Conservation (phyloP, 1,140 invertebrate genomes). For the Neelides sp. region DNA sequence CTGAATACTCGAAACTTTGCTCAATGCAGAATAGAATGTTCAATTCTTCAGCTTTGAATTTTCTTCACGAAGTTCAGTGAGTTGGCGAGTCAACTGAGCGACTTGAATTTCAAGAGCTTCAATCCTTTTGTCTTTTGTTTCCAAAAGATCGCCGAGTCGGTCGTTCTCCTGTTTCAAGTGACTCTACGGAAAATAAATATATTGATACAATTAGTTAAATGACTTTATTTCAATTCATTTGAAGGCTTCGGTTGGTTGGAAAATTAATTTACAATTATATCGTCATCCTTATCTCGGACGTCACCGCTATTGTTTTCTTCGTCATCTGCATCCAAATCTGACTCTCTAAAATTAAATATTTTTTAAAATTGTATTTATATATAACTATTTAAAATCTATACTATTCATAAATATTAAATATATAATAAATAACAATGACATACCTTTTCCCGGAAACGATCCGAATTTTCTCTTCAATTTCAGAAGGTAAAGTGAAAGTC, state of each 20-base stretch:
- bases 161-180: conserved; percentile 45
- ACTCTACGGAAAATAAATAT: conserved; percentile 37
- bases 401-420: neutral
- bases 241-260: neutral
- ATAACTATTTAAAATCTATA: neutral
- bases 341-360: conserved; percentile 38
- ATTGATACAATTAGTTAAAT: neutral
- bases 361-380: no score
- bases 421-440: neutral
- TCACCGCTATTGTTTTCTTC: conserved; percentile 42
- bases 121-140: conserved; percentile 45
- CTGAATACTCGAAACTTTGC: no score
- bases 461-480: conserved; percentile 19
- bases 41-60: conserved; percentile 30
- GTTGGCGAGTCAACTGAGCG: conserved; percentile 23
- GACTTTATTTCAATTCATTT: neutral
- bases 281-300: conserved; percentile 24
- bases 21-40: no score
- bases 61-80: conserved; percentile 29
- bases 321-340: conserved; percentile 50
- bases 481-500: conserved; percentile 11
- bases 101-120: conserved; percentile 38
- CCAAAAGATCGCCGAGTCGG: conserved; percentile 41
- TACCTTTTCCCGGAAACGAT: conserved; percentile 32
- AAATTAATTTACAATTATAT: neutral